Evolutionary conservation across 2,113 vertebrate species (phyloP).

Genomic region (Salvelinus namaycush): DNA sequence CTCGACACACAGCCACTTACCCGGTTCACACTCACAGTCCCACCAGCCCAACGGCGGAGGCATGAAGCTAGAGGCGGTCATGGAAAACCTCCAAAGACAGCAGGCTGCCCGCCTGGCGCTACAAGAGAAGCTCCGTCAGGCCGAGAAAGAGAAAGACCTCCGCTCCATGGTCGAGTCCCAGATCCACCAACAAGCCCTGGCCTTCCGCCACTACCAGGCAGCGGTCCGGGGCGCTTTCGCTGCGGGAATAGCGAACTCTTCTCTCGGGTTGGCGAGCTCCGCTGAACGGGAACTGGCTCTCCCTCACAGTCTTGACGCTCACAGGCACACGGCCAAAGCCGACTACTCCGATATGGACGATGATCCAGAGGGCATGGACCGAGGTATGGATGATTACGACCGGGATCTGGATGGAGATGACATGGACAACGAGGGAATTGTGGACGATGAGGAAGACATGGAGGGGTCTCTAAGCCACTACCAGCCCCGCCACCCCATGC

Average conservation of each 20-base stretch:
- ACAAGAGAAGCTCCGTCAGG: conserved; percentile 76
- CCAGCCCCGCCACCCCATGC: conserved; percentile 47
- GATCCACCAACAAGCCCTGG: conserved; percentile 73
- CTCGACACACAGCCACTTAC: conserved; percentile 52
- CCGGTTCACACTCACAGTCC: conserved; percentile 39
- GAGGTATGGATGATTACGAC: background rate
- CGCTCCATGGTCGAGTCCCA: conserved; percentile 71
- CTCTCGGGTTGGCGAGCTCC: conserved; percentile 18
- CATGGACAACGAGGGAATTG: conserved; percentile 43
- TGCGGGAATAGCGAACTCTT: conserved; percentile 41
- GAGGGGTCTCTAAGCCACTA: conserved; percentile 54
- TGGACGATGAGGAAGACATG: conserved; percentile 60
- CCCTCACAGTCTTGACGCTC: conserved; percentile 26
- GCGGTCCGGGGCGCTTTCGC: conserved; percentile 66
- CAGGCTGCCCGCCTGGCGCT: conserved; percentile 85
- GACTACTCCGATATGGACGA: conserved; percentile 44
- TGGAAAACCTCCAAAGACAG: conserved; percentile 90
- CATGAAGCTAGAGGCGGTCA: conserved; percentile 89
- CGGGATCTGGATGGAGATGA: conserved; percentile 31
- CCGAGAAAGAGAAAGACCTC: conserved; percentile 68
- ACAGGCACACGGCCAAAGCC: conserved; percentile 16
- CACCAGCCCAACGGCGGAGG: conserved; percentile 68
- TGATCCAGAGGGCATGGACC: conserved; percentile 28
- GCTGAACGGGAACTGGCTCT: conserved; percentile 22
- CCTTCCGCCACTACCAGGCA: conserved; percentile 73